Conservation (phyloP, 2,888 invertebrate genomes). For the Cosmopolites sordidus region DNA sequence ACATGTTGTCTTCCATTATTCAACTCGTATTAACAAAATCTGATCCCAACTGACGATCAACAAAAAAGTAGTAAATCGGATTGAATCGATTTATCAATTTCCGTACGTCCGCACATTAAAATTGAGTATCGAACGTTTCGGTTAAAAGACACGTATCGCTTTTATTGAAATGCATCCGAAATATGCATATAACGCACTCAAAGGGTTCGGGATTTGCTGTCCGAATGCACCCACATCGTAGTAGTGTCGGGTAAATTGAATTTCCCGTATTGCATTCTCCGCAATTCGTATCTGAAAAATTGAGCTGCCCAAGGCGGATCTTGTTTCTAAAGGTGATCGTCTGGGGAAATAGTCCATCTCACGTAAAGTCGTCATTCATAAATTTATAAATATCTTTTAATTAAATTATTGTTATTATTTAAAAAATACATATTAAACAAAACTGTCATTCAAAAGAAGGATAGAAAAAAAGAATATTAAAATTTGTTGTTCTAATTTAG, state of each 20-base stretch:
- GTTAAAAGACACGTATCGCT: constrained; percentile 23
- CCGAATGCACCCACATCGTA: constrained; percentile 17
- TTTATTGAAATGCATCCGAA: constrained; percentile 26
- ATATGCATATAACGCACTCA: constrained; percentile 22
- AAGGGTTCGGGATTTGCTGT: constrained; percentile 18
- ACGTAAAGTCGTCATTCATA: no score
- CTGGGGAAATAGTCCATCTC: neutral
- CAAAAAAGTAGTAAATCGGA: neutral
- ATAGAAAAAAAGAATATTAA: no score
- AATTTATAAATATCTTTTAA: no score
- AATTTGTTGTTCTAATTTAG: no score
- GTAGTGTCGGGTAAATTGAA: constrained; percentile 35
- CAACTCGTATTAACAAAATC: no score
- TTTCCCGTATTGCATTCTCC: constrained; percentile 38
- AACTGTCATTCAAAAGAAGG: no score
- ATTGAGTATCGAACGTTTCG: constrained; percentile 10
- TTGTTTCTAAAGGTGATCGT: constrained; percentile 29
- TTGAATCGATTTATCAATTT: constrained; percentile 1
- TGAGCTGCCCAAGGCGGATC: constrained; percentile 36
- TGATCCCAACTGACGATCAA: no score
- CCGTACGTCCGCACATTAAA: constrained; percentile 9
- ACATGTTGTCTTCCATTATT: no score
- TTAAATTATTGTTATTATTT: no score
- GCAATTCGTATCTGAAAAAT: constrained; percentile 37
- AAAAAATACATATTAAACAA: no score